Base-by-base conservation (phyloP, 2,797 vertebrate genomes). In the Dendrocincla tyrannina region DNA sequence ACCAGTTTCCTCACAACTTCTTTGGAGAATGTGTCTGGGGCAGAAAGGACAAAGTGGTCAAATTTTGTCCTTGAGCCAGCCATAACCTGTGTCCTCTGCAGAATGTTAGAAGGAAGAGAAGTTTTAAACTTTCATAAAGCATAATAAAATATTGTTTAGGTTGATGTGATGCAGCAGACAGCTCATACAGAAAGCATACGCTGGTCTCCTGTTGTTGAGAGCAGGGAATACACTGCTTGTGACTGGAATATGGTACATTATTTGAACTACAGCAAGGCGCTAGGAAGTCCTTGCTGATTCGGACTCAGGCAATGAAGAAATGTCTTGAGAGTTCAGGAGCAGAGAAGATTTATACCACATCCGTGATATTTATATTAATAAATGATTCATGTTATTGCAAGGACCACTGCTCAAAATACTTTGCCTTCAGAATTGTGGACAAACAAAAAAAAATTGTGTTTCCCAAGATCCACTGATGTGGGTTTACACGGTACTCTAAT, bases 81-180 rank as follows among this genome's bases (percentile, higher is more conserved):
- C 85, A 93, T 83, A 85, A 87, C n/a, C 72, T 6, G 52, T 13
- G 46, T 78, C 62, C 64, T 89, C 75, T 44, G 53, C 59, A 89
- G 70, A 25, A 58, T 0, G 1, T 74, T 64, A 64, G 67, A 76
- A 80, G 44, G 64, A 41, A 87, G 59, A 76, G 53, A 96, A 97
- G 92, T 92, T 97, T 95, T 86, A 91, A 95, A 91, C 95, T 97
- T 97, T 95, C 97, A 97, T 87, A 94, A 97, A 96, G 91, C 46
- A 53, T 96, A 97, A 97, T 91, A 85, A 96, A 95, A 96, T 95
- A 97, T 93, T 89, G 81, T 95, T 97, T 97, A 94, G 88, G 91
- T 77, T 32, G 53, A 96, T 95, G 82, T 33, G 95, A 94, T 95
- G 94, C 96, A 74, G 94, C 33, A 67, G 84, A 91, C 95, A 93